Conservation (phyloP, 2,888 invertebrate genomes). For the Pediacus dermestoides region DNA sequence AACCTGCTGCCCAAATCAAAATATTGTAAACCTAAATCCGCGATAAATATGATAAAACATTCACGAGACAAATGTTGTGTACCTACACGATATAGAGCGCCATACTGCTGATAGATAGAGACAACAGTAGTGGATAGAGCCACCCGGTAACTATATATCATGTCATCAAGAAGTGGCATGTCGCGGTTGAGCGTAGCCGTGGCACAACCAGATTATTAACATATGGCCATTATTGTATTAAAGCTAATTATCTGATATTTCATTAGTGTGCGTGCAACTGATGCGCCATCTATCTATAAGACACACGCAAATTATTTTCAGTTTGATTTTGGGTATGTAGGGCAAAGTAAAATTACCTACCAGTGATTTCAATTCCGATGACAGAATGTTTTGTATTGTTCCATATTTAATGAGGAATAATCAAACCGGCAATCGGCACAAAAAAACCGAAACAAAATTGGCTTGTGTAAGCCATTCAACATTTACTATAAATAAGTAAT, state of each 20-base stretch:
- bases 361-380: slow-evolving; percentile 18
- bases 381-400: slow-evolving; percentile 21
- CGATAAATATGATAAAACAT: too few relatives aligned
- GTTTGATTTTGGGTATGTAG: too few relatives aligned
- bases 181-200: slow-evolving; percentile 10
- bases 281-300: slow-evolving; percentile 22
- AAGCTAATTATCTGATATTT: slow-evolving; percentile 47
- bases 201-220: slow-evolving; percentile 37
- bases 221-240: slow-evolving; percentile 47
- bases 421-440: slow-evolving; percentile 9
- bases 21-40: too few relatives aligned
- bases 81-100: too few relatives aligned
- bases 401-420: slow-evolving; percentile 21
- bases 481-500: too few relatives aligned
- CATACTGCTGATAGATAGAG: too few relatives aligned
- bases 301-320: slow-evolving; percentile 30
- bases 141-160: too few relatives aligned
- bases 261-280: slow-evolving; percentile 45
- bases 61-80: too few relatives aligned
- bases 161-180: slow-evolving; percentile 16
- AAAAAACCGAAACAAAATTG: slow-evolving; percentile 1
- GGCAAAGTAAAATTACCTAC: slow-evolving; percentile 6
- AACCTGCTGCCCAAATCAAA: too few relatives aligned
- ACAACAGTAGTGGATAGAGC: too few relatives aligned
- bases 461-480: slow-evolving; percentile 3